Evolutionary conservation across 2,797 vertebrate species (phyloP).

Genomic region (Xyrichtys novacula): DNA sequence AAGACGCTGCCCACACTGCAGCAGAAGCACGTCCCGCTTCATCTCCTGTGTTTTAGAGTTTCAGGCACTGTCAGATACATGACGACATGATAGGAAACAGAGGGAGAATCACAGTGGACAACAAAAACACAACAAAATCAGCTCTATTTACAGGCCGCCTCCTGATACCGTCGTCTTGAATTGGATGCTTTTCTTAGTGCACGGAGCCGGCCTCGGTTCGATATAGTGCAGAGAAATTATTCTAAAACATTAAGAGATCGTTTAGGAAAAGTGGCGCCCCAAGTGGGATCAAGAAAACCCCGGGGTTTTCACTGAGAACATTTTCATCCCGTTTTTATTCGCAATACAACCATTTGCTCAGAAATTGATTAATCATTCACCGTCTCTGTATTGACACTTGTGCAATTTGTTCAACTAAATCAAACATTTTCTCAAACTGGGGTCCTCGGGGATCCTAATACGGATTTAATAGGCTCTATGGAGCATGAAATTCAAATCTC

Average conservation of each 20-base stretch:
- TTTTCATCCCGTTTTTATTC: constrained; percentile 33
- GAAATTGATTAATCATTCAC: constrained; percentile 30
- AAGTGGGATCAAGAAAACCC: constrained; percentile 19
- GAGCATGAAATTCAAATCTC: constrained; percentile 56
- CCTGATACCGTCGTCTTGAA: not conserved
- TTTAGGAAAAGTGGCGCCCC: constrained; percentile 31
- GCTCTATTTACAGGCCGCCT: constrained; percentile 45
- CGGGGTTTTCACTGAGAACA: constrained; percentile 11
- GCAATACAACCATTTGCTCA: constrained; percentile 26
- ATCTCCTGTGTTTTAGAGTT: not conserved
- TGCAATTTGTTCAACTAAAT: constrained; percentile 31
- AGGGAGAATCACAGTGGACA: constrained; percentile 50
- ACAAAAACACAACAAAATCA: constrained; percentile 22
- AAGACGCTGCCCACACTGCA: constrained; percentile 7
- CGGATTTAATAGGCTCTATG: constrained; percentile 25
- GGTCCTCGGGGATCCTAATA: constrained; percentile 25
- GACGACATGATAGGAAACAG: constrained; percentile 38
- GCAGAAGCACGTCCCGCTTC: not conserved
- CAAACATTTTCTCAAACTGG: constrained; percentile 16
- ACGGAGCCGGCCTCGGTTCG: not conserved
- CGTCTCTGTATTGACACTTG: constrained; percentile 23
- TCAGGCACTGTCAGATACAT: constrained; percentile 48
- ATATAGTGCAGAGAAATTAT: constrained; percentile 14
- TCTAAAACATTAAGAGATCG: constrained; percentile 28
- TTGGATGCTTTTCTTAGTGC: not conserved